Evolutionary conservation across 2,888 invertebrate genomes (phyloP).

Genomic region (Rotaria magnacalcarata): DNA sequence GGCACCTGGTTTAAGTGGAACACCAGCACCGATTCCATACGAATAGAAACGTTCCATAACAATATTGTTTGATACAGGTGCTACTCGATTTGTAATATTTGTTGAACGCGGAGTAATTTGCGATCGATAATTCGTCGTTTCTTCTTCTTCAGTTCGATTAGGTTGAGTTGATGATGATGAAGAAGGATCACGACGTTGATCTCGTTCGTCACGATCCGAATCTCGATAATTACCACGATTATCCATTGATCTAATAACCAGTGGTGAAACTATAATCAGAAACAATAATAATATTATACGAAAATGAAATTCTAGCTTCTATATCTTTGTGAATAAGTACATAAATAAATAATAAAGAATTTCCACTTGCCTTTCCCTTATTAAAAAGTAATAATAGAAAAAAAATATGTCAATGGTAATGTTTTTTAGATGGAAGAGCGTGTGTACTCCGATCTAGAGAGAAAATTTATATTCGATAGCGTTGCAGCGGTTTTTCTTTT

Average conservation of each 20-base stretch:
- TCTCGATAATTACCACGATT: conserved; percentile 26
- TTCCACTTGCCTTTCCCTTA: not conserved
- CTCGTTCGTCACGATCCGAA: conserved; percentile 17
- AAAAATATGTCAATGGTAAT: not conserved
- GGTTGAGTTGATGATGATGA: not conserved
- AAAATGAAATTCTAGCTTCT: not conserved
- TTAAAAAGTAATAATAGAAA: not conserved
- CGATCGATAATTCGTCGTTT: not conserved
- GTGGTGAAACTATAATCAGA: not conserved
- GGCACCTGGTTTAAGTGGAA: not conserved
- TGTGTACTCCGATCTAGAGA: not conserved
- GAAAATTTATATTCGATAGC: not conserved
- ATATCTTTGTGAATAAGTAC: no score
- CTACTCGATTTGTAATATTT: not conserved
- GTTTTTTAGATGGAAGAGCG: not conserved
- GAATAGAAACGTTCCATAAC: not conserved
- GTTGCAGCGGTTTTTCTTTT: not conserved
- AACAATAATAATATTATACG: not conserved
- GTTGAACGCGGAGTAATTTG: not conserved
- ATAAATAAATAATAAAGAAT: not conserved
- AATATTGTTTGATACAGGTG: not conserved
- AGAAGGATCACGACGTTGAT: conserved; percentile 24
- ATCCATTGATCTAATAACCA: not conserved
- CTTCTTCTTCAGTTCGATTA: not conserved
- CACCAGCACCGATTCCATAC: not conserved